Base-by-base conservation (phyloP, 2,113 vertebrate genomes). In the Hippocampus barbouri region DNA sequence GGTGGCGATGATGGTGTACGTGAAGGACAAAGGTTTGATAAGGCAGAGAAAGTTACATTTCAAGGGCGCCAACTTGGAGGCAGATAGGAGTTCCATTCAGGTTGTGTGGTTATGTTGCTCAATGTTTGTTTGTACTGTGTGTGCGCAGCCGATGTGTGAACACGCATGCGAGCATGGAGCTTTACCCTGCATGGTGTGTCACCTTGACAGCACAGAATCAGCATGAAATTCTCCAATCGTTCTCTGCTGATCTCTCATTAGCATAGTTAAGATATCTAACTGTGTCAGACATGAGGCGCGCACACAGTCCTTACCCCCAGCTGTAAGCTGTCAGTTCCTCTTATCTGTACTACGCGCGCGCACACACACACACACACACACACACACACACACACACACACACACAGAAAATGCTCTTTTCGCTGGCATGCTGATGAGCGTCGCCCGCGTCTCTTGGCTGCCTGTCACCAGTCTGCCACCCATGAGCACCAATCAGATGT, bases 401-500 rank as follows among this genome's bases (percentile, higher is more conserved):
- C 74, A 79, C 79, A 81, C 77, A 79, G 72, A 87, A 85, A 89
- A 87, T 91, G 89, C 89, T 91, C 89, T 89, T 89, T 91, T 91
- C 83, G 89, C 88, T 85, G 89, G 89, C 89, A 87, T 89, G 87
- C 88, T 89, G 88, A 89, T 91, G 89, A 91, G 89, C 85, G 75
- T 91, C 76, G 89, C 89, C 88, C 73, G 88, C 82, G 83, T 89
- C 89, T 91, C 89, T 89, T 91, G 89, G 89, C 89, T 89, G 89
- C 88, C 87, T 91, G 89, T 91, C 89, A 91, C 89, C 87, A 87
- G 88, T 88, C 85, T 89, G 88, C 89, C 89, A 91, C 89, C 89
- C 89, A 89, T 89, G 89, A 89, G 89, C 89, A 89, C 88, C 89
- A 89, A 91, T 91, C 88, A 89, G 86, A 89, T 89, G 87, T 89